These are phyloP conservation scores for Mesorhabditis spiculigera DNA, from an alignment of 2,888 invertebrate species.

Conservation along the genomic window DNA sequence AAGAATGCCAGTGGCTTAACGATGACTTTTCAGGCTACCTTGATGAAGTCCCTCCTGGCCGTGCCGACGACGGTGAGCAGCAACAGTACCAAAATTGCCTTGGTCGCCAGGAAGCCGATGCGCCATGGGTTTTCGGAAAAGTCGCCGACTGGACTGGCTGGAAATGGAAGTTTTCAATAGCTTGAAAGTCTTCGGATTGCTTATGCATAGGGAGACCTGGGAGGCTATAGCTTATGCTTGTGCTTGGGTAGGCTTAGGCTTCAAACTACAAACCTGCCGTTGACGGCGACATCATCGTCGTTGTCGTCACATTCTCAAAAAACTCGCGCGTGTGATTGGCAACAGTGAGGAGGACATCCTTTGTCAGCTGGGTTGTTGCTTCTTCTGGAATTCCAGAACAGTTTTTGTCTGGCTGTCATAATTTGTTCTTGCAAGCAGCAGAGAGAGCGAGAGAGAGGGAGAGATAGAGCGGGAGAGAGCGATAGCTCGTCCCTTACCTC, in stretches of 20 bases:
- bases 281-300: too few relatives aligned
- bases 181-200: background rate
- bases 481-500: too few relatives aligned
- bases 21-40: background rate
- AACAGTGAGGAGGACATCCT: background rate
- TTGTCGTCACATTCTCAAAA: background rate
- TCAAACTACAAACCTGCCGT: too few relatives aligned
- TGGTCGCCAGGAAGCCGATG: background rate
- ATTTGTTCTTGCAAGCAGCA: too few relatives aligned
- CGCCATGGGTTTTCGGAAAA: background rate
- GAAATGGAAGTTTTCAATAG: too few relatives aligned
- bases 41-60: background rate
- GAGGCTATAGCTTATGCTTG: background rate
- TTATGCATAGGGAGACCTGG: background rate
- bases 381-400: constrained; percentile 3
- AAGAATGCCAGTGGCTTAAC: background rate
- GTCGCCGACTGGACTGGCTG: too few relatives aligned
- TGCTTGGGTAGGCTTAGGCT: too few relatives aligned
- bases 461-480: too few relatives aligned
- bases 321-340: background rate
- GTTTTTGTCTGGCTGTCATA: too few relatives aligned
- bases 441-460: too few relatives aligned
- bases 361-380: background rate
- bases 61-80: background rate
- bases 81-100: background rate